Evolutionary conservation across 2,113 vertebrate species (phyloP).

Genomic region (Odobenus rosmarus): DNA sequence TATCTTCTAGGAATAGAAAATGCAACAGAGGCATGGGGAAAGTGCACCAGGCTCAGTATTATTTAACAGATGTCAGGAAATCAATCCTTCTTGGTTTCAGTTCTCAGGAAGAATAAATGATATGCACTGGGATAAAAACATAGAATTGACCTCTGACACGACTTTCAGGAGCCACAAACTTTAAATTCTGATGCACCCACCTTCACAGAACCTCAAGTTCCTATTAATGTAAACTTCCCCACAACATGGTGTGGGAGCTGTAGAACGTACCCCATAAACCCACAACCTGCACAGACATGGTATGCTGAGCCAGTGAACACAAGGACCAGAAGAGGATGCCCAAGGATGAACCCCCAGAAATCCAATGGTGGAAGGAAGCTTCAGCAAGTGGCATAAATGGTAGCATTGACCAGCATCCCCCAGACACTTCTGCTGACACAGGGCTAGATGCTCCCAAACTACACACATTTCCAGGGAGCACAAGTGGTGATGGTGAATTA

Average conservation of each 20-base stretch:
- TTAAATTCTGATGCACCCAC: neutral
- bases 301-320: rapidly evolving
- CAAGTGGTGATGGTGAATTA: neutral
- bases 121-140: neutral
- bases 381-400: neutral
- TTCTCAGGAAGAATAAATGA: neutral
- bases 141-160: neutral
- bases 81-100: neutral
- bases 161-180: neutral
- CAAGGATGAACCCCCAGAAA: neutral
- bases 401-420: rapidly evolving
- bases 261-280: neutral
- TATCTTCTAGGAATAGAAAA: neutral
- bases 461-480: rapidly evolving
- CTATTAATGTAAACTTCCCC: neutral
- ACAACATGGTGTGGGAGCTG: neutral
- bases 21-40: neutral
- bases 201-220: neutral
- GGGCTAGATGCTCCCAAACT: neutral
- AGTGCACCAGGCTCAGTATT: neutral
- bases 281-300: neutral
- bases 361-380: neutral
- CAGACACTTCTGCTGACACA: neutral
- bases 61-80: neutral
- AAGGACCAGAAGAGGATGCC: rapidly evolving